Percentiles rank a stretch among this genome's conserved stretches.
Conservation (phyloP, 2,113 vertebrate genomes). For the Gopherus evgoodei region DNA sequence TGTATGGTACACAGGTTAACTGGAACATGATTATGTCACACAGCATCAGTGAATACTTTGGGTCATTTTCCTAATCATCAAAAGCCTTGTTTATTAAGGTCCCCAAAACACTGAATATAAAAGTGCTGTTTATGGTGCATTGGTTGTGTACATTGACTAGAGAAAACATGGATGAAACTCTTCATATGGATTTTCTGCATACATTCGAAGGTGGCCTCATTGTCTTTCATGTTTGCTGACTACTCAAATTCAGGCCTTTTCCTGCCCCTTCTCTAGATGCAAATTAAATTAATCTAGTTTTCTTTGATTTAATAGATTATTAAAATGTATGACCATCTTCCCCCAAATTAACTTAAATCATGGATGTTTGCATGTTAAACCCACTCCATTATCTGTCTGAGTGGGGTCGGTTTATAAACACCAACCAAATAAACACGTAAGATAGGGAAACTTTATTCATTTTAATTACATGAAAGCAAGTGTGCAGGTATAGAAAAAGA, state of each 20-base stretch:
- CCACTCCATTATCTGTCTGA: neutral
- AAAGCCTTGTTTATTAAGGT: neutral
- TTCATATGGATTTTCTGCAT: neutral
- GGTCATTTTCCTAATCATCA: neutral
- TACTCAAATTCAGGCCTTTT: rapidly evolving
- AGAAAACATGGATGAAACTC: rapidly evolving
- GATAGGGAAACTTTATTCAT: neutral
- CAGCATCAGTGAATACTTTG: rapidly evolving
- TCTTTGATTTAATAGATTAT: neutral
- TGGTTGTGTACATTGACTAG: neutral
- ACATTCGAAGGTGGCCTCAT: rapidly evolving
- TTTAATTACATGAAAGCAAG: neutral
- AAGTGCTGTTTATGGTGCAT: neutral
- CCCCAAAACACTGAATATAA: neutral
- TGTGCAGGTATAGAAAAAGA: neutral
- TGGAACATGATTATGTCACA: neutral
- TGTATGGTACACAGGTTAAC: neutral
- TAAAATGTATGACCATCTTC: neutral
- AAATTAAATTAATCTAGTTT: neutral
- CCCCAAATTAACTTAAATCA: rapidly evolving
- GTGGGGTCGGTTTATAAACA: rapidly evolving
- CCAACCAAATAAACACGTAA: rapidly evolving
- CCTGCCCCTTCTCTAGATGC: neutral
- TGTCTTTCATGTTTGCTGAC: neutral
- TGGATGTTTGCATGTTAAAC: neutral